Conservation (phyloP, 2,797 vertebrate species). For the Champsocephalus esox region DNA sequence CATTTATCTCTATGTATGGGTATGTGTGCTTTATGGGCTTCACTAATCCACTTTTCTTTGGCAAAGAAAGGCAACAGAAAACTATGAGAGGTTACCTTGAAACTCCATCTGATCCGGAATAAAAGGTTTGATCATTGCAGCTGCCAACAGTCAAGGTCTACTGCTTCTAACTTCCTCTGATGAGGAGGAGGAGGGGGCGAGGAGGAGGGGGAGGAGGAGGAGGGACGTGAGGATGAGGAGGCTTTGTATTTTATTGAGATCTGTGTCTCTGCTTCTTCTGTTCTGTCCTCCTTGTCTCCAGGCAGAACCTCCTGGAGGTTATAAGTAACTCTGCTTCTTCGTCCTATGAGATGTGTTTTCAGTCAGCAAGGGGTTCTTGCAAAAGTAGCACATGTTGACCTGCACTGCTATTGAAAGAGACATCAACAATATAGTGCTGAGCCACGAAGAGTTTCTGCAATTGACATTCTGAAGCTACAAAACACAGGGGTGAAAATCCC, state of each 20-base stretch:
- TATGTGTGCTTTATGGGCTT: neutral
- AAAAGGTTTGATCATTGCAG: conserved; percentile 14
- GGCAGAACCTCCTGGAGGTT: conserved; percentile 6
- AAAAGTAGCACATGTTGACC: neutral
- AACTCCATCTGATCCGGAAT: neutral
- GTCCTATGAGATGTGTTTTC: neutral
- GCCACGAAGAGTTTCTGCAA: neutral
- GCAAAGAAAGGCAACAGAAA: conserved; percentile 12
- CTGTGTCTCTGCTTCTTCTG: conserved; percentile 15
- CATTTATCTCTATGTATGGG: neutral
- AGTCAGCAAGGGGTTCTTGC: conserved; percentile 1
- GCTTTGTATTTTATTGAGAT: conserved; percentile 41
- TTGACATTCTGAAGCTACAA: conserved; percentile 15
- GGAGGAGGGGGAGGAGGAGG: neutral
- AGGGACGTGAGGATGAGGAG: conserved; percentile 11
- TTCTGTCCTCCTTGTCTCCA: neutral
- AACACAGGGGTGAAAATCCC: conserved; percentile 29
- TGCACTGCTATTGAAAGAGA: conserved; percentile 1
- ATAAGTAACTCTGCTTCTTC: conserved; percentile 5
- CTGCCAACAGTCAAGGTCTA: conserved; percentile 32
- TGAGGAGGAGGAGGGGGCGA: conserved; percentile 2
- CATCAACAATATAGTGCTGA: neutral
- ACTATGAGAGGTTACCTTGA: conserved; percentile 7
- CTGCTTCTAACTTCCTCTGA: conserved; percentile 27
- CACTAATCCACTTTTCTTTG: conserved; percentile 23